These are phyloP conservation scores for Diacarnus erythraeanus DNA, from an alignment of 37 sponge, comb jelly and placozoan genomes.

Conservation along the genomic window DNA sequence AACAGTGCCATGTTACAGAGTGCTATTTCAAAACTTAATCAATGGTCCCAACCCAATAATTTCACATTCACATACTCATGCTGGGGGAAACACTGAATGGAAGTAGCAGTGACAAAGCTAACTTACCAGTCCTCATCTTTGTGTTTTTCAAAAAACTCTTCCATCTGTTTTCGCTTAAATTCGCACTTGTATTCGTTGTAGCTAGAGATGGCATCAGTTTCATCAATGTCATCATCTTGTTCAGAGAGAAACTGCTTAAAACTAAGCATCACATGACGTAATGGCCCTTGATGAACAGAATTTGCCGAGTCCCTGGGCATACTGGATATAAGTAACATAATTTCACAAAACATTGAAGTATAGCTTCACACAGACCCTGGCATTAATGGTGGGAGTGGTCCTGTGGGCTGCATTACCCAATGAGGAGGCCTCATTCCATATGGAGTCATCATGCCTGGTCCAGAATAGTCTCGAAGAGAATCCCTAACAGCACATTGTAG, in stretches of 20 bases:
- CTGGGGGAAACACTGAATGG: too few species aligned
- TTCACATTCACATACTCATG: too few species aligned
- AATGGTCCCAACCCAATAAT: too few species aligned
- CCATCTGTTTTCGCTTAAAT: slow-evolving; percentile 75
- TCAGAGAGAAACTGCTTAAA: slow-evolving; percentile 89
- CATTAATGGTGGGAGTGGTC: slow-evolving; percentile 2
- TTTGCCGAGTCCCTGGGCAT: background rate
- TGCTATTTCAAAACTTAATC: too few species aligned
- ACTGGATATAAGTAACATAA: background rate
- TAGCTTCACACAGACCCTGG: slow-evolving; percentile 11
- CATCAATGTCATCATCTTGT: slow-evolving; percentile 87
- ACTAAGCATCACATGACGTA: slow-evolving; percentile 57
- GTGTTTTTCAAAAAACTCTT: slow-evolving; percentile 92
- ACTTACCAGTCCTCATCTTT: slow-evolving; percentile 97
- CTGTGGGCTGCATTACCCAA: slow-evolving; percentile 15
- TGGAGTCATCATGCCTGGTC: slow-evolving; percentile 50
- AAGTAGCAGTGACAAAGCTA: background rate
- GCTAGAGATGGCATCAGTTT: slow-evolving; percentile 75
- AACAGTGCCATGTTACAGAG: too few species aligned
- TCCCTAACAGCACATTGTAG: background rate
- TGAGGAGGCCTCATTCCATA: slow-evolving; percentile 40
- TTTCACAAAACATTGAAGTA: background rate
- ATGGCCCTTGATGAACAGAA: background rate
- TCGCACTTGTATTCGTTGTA: slow-evolving; percentile 93
- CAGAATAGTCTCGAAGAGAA: slow-evolving; percentile 5